Conservation (phyloP, 2,113 vertebrate genomes). For the Turdus rufiventris region DNA sequence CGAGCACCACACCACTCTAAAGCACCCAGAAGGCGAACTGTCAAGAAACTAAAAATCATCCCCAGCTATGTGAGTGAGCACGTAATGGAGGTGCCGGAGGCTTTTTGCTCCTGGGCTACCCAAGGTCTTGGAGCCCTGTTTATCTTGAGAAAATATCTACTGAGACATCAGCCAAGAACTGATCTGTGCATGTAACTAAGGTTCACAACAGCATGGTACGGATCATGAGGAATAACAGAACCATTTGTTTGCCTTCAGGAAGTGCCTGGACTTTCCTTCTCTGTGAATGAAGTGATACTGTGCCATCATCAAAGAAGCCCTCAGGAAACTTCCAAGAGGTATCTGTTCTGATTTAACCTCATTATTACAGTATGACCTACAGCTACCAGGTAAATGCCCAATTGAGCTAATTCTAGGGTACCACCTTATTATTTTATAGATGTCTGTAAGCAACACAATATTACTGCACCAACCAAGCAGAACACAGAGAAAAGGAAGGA, state of each 20-base stretch:
- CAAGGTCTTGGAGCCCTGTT: neutral
- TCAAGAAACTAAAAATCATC: neutral
- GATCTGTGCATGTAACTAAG: accelerated
- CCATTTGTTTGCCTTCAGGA: neutral
- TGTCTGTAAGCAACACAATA: neutral
- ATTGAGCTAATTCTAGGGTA: neutral
- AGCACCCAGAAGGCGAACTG: neutral
- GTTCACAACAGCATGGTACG: accelerated
- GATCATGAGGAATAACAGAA: neutral
- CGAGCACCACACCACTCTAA: neutral
- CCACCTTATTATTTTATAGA: neutral
- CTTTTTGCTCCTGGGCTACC: neutral
- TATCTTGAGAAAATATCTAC: neutral
- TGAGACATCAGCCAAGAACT: neutral
- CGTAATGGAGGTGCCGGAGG: neutral
- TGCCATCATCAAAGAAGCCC: neutral
- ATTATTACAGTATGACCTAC: neutral
- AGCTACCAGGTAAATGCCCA: neutral
- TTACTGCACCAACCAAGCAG: neutral
- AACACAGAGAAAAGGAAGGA: neutral
- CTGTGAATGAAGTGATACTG: neutral
- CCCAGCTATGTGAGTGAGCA: accelerated
- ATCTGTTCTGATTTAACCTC: neutral
- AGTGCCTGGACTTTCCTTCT: neutral
- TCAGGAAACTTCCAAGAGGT: neutral